phyloP scores from a whole-genome alignment of 2,113 vertebrate species.

The Megaceryle maxima region DNA sequence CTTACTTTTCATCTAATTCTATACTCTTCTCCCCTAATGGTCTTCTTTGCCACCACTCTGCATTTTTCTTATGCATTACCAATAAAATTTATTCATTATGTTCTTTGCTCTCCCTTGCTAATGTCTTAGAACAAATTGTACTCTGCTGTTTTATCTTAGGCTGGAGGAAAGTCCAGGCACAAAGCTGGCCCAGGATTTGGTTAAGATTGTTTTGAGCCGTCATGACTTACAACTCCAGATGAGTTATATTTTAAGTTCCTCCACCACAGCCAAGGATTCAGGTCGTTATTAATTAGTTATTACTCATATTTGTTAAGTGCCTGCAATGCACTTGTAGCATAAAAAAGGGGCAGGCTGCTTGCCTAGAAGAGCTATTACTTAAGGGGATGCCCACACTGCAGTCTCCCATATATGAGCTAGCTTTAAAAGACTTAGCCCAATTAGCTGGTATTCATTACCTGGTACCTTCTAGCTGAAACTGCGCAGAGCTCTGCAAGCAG shows the following conservation, averaged over 20 bases:
- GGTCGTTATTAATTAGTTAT: constrained; percentile 35
- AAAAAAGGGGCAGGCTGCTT: background rate
- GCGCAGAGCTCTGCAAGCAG: background rate
- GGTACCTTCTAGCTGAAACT: background rate
- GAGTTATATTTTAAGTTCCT: constrained; percentile 16
- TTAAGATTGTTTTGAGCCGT: constrained; percentile 25
- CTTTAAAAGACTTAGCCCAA: background rate
- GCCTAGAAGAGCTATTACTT: background rate
- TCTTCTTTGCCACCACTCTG: constrained; percentile 43
- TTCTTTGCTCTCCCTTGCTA: constrained; percentile 20
- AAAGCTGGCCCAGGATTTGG: constrained; percentile 39
- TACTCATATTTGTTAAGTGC: background rate
- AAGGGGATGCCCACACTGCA: background rate
- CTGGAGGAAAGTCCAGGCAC: constrained; percentile 11
- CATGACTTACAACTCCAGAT: background rate
- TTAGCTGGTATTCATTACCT: background rate
- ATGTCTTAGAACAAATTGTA: constrained; percentile 55
- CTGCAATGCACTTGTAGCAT: background rate
- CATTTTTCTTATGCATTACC: constrained; percentile 24
- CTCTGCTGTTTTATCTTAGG: constrained; percentile 3
- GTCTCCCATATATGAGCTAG: background rate
- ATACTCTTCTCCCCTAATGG: constrained; percentile 26
- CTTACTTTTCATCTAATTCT: constrained; percentile 47
- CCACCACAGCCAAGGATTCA: constrained; percentile 3
- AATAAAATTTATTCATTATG: constrained; percentile 39